Percentiles rank a stretch among this genome's conserved stretches.
These are phyloP conservation scores for Psittacula derbiana DNA, from an alignment of 2,797 vertebrate species.

Conservation along the genomic window DNA sequence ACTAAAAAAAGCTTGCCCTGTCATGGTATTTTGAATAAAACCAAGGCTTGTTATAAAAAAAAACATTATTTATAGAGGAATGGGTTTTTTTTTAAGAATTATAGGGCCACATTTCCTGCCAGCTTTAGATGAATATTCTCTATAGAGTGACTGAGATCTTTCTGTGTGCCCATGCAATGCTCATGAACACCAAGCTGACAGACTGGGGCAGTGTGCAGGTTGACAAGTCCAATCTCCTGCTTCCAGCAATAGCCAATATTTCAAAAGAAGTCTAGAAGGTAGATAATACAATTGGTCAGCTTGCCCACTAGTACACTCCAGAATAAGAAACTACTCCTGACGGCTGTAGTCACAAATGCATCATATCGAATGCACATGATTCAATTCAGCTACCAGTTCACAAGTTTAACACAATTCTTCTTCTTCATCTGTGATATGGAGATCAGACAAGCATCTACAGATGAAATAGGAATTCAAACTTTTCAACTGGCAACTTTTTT, in stretches of 20 bases:
- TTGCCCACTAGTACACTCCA: background rate
- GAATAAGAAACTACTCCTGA: background rate
- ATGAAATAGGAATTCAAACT: background rate
- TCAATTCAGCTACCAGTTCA: background rate
- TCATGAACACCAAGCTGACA: background rate
- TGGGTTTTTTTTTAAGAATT: background rate
- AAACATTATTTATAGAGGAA: background rate
- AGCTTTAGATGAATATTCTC: background rate
- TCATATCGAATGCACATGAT: fast-evolving
- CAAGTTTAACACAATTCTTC: background rate
- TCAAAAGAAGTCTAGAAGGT: background rate
- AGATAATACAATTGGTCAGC: background rate
- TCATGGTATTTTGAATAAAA: background rate
- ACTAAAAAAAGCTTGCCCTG: background rate
- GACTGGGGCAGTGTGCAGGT: background rate
- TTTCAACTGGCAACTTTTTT: background rate
- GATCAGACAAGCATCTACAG: background rate
- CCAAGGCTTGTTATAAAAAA: background rate
- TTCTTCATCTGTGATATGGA: background rate
- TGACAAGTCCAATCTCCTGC: background rate
- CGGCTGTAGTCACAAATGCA: background rate
- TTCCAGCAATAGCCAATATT: background rate
- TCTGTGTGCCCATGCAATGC: background rate
- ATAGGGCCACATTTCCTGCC: background rate
- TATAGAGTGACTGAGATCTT: background rate